A percentile compares a stretch with the other conserved stretches of the same genome.
phyloP scores from a whole-genome alignment of 1,140 invertebrate species.

The Asbolus verrucosus region DNA sequence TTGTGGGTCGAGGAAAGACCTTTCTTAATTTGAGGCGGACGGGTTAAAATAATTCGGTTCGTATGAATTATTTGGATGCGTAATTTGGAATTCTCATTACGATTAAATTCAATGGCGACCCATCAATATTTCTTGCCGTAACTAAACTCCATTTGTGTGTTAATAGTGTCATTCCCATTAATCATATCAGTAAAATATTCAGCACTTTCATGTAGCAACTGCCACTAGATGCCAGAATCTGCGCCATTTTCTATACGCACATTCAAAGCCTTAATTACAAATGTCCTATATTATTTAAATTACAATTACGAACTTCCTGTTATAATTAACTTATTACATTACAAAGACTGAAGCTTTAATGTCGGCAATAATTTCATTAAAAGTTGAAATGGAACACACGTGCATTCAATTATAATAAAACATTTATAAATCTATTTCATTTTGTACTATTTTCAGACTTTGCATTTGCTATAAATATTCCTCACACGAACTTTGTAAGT shows the following conservation, averaged over 20 bases:
- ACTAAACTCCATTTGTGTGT: slow-evolving; percentile 42
- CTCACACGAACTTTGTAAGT: slow-evolving; percentile 35
- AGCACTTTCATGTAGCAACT: slow-evolving; percentile 3
- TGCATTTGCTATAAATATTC: slow-evolving; percentile 55
- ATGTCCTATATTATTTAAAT: slow-evolving; percentile 63
- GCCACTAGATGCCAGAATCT: slow-evolving; percentile 22
- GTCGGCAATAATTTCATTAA: slow-evolving; percentile 62
- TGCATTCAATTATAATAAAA: slow-evolving; percentile 62
- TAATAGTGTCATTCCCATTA: slow-evolving; percentile 43
- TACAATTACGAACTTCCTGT: slow-evolving; percentile 62
- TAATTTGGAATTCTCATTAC: slow-evolving; percentile 24
- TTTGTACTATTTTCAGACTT: slow-evolving; percentile 55
- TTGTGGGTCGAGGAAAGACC: no score
- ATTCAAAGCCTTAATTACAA: slow-evolving; percentile 58
- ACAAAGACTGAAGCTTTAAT: slow-evolving; percentile 61
- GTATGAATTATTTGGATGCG: neutral
- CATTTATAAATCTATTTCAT: slow-evolving; percentile 61
- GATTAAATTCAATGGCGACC: slow-evolving; percentile 6
- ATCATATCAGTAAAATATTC: slow-evolving; percentile 41
- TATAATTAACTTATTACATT: slow-evolving; percentile 62
- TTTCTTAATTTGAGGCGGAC: neutral
- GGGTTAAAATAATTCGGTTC: neutral
- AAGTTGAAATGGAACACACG: slow-evolving; percentile 62
- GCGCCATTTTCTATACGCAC: slow-evolving; percentile 29
- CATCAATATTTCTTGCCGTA: slow-evolving; percentile 32